These are phyloP conservation scores for Lutjanus erythropterus DNA, from an alignment of 2,113 vertebrate species.

Conservation along the genomic window DNA sequence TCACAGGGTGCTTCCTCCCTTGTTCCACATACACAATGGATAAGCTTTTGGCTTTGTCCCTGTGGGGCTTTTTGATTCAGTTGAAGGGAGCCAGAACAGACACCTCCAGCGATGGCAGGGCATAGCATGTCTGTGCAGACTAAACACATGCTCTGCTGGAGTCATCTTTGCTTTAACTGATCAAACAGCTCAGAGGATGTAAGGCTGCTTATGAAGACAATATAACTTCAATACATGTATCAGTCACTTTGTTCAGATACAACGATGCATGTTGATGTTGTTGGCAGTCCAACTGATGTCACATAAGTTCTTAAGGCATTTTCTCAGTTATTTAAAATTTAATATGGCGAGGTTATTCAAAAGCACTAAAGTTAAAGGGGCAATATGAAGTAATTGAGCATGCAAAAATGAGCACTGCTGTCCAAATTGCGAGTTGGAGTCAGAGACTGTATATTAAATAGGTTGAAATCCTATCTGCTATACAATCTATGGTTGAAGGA, in stretches of 20 bases:
- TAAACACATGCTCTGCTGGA: slow-evolving; percentile 62
- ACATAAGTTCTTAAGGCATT: not conserved
- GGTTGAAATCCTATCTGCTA: too few species aligned
- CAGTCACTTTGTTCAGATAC: not conserved
- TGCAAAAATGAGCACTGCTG: too few species aligned
- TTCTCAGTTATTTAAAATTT: not conserved
- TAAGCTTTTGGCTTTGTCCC: slow-evolving; percentile 70
- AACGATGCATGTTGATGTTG: slow-evolving; percentile 10
- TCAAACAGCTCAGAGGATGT: slow-evolving; percentile 66
- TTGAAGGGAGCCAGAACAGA: slow-evolving; percentile 73
- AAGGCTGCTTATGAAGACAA: slow-evolving; percentile 41
- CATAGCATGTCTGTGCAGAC: slow-evolving; percentile 63
- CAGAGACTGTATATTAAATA: too few species aligned
- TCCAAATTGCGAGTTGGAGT: too few species aligned
- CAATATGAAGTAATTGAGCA: too few species aligned
- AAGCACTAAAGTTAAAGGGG: too few species aligned
- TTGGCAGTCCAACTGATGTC: not conserved
- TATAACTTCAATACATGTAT: slow-evolving; percentile 45
- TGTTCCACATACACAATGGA: slow-evolving; percentile 60
- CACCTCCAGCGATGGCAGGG: slow-evolving; percentile 60
- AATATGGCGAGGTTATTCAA: too few species aligned
- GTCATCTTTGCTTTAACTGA: slow-evolving; percentile 68
- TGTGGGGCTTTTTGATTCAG: slow-evolving; percentile 73
- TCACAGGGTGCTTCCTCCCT: slow-evolving; percentile 45
- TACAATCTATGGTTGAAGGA: too few species aligned